A percentile compares a stretch with the other conserved stretches of the same genome.
Evolutionary conservation across 2,113 vertebrate species (phyloP).

Genomic region (Crotalus horridus): DNA sequence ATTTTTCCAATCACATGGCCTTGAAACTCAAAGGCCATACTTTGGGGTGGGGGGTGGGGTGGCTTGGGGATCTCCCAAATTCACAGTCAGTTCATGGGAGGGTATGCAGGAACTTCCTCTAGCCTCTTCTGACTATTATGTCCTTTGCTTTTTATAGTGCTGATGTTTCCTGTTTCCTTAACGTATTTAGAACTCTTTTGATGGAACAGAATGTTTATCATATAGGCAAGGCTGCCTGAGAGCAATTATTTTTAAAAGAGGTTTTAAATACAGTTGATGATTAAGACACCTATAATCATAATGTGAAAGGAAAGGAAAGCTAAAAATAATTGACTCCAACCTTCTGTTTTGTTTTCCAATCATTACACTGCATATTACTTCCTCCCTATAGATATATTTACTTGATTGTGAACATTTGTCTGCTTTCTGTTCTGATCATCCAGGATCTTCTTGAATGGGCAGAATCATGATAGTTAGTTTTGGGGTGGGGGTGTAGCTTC

Average conservation of each 20-base stretch:
- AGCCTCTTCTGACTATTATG: not conserved
- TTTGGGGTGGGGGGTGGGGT: not conserved
- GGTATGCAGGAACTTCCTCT: not conserved
- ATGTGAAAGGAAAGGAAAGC: not conserved
- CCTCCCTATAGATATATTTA: not conserved
- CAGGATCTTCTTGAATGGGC: not conserved
- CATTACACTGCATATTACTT: not conserved
- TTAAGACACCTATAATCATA: not conserved
- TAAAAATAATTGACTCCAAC: not conserved
- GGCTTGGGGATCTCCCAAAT: not conserved
- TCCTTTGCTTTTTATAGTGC: constrained; percentile 18
- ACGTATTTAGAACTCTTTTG: not conserved
- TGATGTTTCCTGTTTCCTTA: constrained; percentile 13
- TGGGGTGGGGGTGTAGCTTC: not conserved
- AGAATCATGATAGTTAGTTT: not conserved
- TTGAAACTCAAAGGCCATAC: not conserved
- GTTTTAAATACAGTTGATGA: not conserved
- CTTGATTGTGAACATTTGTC: not conserved
- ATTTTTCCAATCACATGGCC: not conserved
- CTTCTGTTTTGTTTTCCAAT: no score
- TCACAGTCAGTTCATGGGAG: not conserved
- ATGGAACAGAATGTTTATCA: not conserved
- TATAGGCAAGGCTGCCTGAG: not conserved
- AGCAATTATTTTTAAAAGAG: not conserved
- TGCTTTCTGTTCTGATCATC: not conserved